Conservation (phyloP, 2,888 invertebrate genomes). For the Drosophila yooni region DNA sequence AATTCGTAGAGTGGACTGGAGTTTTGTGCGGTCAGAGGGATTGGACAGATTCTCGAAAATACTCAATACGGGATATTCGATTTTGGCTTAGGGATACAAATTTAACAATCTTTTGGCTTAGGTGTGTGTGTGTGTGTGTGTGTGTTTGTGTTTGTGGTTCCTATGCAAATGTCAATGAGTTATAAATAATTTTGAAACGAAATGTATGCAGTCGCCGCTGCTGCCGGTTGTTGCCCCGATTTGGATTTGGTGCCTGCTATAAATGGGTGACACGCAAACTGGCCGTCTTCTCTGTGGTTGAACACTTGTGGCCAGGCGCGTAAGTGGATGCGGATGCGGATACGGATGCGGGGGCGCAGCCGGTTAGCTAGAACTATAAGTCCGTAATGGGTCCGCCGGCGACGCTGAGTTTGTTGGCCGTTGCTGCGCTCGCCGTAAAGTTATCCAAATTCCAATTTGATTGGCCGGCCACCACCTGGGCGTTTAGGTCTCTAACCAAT, state of each 20-base stretch:
- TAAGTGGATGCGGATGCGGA: background rate
- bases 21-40: constrained; percentile 41
- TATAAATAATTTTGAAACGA: constrained; percentile 72
- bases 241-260: constrained; percentile 59
- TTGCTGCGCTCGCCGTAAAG: constrained; percentile 37
- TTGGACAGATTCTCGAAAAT: constrained; percentile 14
- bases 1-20: constrained; percentile 21
- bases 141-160: constrained; percentile 3
- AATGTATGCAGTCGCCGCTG: constrained; percentile 60
- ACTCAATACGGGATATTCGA: constrained; percentile 12
- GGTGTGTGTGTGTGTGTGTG: background rate
- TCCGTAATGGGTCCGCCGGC: constrained; percentile 84
- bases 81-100: constrained; percentile 33
- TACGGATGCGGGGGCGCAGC: constrained; percentile 26
- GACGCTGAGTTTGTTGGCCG: constrained; percentile 78
- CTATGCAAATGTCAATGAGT: constrained; percentile 64
- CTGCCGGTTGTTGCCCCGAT: constrained; percentile 18
- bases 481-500: constrained; percentile 84
- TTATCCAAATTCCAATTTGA: constrained; percentile 52
- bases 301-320: constrained; percentile 7
- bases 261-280: constrained; percentile 78
- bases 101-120: constrained; percentile 47
- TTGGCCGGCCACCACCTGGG: constrained; percentile 65
- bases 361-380: constrained; percentile 83
- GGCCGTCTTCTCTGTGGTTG: constrained; percentile 15